Conservation (phyloP, 1,140 invertebrate genomes). For the Drusus annulatus region DNA sequence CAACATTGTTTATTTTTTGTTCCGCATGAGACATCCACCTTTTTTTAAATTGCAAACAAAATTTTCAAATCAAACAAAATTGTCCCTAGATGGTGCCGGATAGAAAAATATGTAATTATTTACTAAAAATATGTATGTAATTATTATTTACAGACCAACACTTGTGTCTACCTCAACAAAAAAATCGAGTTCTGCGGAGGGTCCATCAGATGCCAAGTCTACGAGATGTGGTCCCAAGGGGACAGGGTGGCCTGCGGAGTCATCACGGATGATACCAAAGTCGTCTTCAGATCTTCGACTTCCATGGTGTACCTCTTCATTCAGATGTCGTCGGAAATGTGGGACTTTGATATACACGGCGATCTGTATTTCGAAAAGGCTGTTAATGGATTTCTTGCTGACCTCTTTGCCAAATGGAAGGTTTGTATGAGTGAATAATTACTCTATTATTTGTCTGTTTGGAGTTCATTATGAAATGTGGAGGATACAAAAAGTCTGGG, state of each 20-base stretch:
- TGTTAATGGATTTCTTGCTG: slow-evolving; percentile 95
- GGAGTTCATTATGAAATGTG: too few relatives aligned
- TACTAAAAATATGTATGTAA: too few relatives aligned
- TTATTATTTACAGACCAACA: slow-evolving; percentile 80
- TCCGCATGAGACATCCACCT: too few relatives aligned
- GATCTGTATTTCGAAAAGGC: slow-evolving; percentile 98
- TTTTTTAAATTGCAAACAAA: too few relatives aligned
- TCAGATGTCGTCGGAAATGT: slow-evolving; percentile 99
- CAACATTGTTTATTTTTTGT: too few relatives aligned
- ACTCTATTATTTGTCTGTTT: too few relatives aligned
- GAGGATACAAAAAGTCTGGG: too few relatives aligned
- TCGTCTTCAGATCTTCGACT: slow-evolving; percentile 97
- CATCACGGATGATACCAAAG: slow-evolving; percentile 95
- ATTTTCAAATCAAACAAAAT: too few relatives aligned
- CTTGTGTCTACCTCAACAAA: slow-evolving; percentile 96
- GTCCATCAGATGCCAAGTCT: slow-evolving; percentile 87
- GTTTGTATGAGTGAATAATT: slow-evolving; percentile 61
- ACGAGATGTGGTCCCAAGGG: slow-evolving; percentile 94
- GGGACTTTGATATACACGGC: slow-evolving; percentile 99
- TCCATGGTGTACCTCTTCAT: slow-evolving; percentile 98
- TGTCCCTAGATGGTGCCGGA: background rate
- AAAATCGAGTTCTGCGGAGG: slow-evolving; percentile 94
- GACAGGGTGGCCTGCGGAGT: slow-evolving; percentile 95
- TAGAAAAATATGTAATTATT: too few relatives aligned
- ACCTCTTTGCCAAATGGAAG: slow-evolving; percentile 99